Conservation (phyloP, 2,888 invertebrate genomes). For the Neoaliturus tenellus region DNA sequence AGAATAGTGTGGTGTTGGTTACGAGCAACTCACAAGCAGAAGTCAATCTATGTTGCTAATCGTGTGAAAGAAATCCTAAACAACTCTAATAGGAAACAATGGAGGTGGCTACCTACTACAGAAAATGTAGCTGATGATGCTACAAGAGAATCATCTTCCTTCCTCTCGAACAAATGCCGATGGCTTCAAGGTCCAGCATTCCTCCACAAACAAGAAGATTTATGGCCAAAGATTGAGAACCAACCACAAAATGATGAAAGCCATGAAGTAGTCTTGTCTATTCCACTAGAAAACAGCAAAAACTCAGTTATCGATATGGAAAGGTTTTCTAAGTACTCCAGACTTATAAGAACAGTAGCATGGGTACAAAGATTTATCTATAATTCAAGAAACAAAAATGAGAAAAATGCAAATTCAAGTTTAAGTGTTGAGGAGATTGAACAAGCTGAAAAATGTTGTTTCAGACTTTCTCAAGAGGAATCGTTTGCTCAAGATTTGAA, state of each 20-base stretch:
- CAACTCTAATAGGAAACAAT: neutral
- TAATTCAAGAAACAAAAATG: neutral
- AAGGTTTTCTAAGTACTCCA: neutral
- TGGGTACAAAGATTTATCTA: slow-evolving; percentile 6
- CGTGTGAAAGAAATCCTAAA: neutral
- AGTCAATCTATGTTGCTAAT: neutral
- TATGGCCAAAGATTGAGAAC: neutral
- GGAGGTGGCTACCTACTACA: neutral
- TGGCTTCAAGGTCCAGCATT: slow-evolving; percentile 6
- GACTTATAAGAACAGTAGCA: neutral
- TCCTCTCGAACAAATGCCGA: neutral
- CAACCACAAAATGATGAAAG: neutral
- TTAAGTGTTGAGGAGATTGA: neutral
- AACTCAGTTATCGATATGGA: neutral
- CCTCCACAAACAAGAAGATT: neutral
- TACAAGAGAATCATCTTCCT: neutral
- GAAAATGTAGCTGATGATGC: neutral
- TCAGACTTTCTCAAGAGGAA: too few relatives aligned
- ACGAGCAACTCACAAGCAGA: neutral
- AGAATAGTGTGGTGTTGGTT: neutral
- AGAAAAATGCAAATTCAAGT: neutral
- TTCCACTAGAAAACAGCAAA: neutral
- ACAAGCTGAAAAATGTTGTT: neutral
- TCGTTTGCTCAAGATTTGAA: too few relatives aligned
- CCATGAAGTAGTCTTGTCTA: neutral